Base-by-base conservation (phyloP, 35 echinoderm and acorn worm genomes). In the Diadema setosum region DNA sequence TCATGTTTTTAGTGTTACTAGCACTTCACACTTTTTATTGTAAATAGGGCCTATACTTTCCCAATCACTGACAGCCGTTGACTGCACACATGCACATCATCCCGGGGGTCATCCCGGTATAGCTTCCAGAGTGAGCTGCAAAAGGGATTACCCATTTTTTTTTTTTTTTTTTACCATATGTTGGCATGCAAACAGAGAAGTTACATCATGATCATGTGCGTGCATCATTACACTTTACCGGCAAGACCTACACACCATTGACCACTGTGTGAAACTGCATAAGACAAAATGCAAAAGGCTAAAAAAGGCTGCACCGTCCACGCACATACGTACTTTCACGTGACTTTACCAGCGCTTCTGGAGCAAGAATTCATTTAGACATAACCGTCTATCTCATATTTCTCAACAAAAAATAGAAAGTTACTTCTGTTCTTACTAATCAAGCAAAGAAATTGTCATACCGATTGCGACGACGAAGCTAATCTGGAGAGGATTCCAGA, bases 401-500 rank as follows among this genome's bases (percentile, higher is more conserved):
- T n/a, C n/a, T n/a, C n/a, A n/a, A 58, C 25, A n/a, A 33, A 83
- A 52, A 56, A 31, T 30, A 52, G 24, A 56, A 9, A 24, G 17
- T 17, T 81, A 7, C 45, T 11, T 83, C 5, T 9, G 3, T 31
- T 0, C 16, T 17, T 56, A 58, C 27, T 20, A 30, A 82, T 58
- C 20, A 2, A 17, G 20, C 21, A 9, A 56, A 5, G n/a, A 58
- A 29, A 56, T 56, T 29, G 5, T 45, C 50, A 40, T 50, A 89
- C 42, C 75, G 49, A 50, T 21, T 44, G 70, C 59, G 87, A 82
- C 60, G n/a, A 81, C 23, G 87, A 83, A 59, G 45, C 42, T 31
- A 89, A 81, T 82, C 57, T 82, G 46, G 75, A 57, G 20, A 89
- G 75, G 58, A 81, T 31, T 9, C 39, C 65, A 39, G 87, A 82